These are phyloP conservation scores for Heterodera carotae DNA, from an alignment of 1,140 invertebrate species.

Conservation along the genomic window DNA sequence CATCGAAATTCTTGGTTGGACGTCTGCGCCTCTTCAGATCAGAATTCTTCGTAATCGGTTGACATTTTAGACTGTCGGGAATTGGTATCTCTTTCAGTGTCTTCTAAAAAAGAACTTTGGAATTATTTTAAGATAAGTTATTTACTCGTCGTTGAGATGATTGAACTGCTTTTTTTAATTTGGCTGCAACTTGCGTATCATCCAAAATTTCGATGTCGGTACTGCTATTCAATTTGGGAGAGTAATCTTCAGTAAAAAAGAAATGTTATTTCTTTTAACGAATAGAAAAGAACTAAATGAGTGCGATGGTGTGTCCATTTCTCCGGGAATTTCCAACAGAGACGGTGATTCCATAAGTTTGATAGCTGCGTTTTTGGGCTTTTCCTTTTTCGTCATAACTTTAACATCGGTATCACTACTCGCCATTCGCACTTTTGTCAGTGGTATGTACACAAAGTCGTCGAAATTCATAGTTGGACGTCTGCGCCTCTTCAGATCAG, in stretches of 20 bases:
- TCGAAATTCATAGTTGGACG: constrained; percentile 10
- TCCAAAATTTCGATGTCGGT: background rate
- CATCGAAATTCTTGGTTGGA: constrained; percentile 9
- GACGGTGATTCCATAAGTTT: constrained; percentile 16
- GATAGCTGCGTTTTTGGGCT: background rate
- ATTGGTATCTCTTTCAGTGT: background rate
- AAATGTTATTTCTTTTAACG: background rate
- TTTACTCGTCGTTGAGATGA: background rate
- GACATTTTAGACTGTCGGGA: background rate
- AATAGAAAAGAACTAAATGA: background rate
- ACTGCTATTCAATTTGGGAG: background rate
- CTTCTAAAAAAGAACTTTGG: constrained; percentile 20
- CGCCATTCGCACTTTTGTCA: background rate
- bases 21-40: constrained; percentile 10
- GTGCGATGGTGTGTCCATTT: constrained; percentile 8
- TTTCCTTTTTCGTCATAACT: background rate
- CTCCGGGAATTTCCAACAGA: background rate
- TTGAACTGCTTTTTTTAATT: background rate
- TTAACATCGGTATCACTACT: background rate
- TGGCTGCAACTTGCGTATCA: background rate
- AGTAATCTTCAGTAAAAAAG: background rate
- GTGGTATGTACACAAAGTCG: constrained; percentile 18
- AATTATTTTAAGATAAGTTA: background rate
- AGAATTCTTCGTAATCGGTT: background rate
- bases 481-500: constrained; percentile 4